Evolutionary conservation across 2,888 invertebrate species (phyloP).

Genomic region (Maniola hyperantus): DNA sequence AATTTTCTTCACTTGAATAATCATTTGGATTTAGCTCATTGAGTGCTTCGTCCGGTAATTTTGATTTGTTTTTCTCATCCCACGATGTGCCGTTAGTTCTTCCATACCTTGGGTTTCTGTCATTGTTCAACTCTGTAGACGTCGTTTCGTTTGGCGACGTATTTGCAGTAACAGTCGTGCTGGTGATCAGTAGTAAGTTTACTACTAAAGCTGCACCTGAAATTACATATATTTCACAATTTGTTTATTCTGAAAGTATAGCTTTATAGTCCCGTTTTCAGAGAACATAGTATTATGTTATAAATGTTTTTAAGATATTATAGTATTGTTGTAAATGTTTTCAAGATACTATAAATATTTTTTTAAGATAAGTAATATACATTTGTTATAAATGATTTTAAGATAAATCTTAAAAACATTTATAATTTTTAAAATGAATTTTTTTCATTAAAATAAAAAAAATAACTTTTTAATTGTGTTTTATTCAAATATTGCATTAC

Average conservation of each 20-base stretch:
- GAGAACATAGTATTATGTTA: no score
- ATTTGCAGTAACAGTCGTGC: conserved; percentile 61
- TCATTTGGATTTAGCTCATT: conserved; percentile 73
- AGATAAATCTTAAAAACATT: no score
- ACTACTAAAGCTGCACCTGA: conserved; percentile 78
- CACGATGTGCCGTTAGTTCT: conserved; percentile 54
- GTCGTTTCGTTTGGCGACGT: conserved; percentile 62
- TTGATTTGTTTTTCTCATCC: conserved; percentile 52
- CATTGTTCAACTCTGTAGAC: conserved; percentile 57
- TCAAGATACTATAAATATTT: no score
- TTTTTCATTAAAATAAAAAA: no score
- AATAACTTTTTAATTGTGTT: no score
- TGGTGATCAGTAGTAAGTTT: conserved; percentile 70
- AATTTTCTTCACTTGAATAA: conserved; percentile 67
- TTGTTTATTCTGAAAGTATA: not conserved
- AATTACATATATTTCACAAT: conserved; percentile 43
- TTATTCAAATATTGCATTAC: no score
- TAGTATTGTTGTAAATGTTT: no score
- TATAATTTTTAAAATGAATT: no score
- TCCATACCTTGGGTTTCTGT: conserved; percentile 51
- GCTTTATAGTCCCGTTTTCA: no score
- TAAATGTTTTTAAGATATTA: no score
- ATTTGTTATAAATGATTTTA: no score
- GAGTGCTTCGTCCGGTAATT: conserved; percentile 63
- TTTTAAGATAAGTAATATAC: no score